Percentiles rank a stretch among this genome's conserved stretches.
Conservation (phyloP, 2,888 invertebrate species). For the Venustoraphidia nigricollis region DNA sequence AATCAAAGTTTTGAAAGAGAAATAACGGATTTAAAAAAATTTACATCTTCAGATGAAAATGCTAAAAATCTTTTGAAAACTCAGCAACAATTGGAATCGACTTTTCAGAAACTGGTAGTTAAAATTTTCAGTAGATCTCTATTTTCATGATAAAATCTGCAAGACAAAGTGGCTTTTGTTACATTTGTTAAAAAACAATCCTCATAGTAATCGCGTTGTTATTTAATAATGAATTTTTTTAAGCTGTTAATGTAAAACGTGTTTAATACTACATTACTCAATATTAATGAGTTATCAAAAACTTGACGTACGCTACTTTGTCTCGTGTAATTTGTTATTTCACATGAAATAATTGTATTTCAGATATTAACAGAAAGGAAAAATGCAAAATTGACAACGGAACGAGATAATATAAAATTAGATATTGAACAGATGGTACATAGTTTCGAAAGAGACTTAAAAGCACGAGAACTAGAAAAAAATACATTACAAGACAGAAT, state of each 20-base stretch:
- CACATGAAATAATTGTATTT: slow-evolving; percentile 6
- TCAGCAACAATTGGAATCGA: slow-evolving; percentile 40
- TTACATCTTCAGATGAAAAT: slow-evolving; percentile 24
- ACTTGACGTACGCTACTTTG: no score
- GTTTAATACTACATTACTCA: no score
- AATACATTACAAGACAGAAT: slow-evolving; percentile 26
- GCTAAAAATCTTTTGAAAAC: slow-evolving; percentile 26
- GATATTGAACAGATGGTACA: slow-evolving; percentile 41
- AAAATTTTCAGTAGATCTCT: background rate
- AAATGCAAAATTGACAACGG: slow-evolving; percentile 37
- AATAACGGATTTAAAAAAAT: slow-evolving; percentile 30
- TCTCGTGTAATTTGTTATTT: no score
- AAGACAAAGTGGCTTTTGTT: no score
- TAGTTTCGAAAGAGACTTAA: slow-evolving; percentile 36
- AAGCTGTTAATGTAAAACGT: no score
- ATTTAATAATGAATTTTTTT: no score
- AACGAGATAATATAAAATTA: slow-evolving; percentile 38
- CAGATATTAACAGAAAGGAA: slow-evolving; percentile 39
- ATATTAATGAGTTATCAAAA: no score
- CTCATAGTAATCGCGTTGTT: no score
- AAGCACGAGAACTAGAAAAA: slow-evolving; percentile 42
- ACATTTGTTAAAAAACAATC: no score
- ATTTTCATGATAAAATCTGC: no score
- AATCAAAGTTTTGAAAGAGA: slow-evolving; percentile 34
- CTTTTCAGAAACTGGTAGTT: slow-evolving; percentile 41